Base-by-base conservation (phyloP, 2,888 invertebrate genomes). In the Aproaerema taeniolella region DNA sequence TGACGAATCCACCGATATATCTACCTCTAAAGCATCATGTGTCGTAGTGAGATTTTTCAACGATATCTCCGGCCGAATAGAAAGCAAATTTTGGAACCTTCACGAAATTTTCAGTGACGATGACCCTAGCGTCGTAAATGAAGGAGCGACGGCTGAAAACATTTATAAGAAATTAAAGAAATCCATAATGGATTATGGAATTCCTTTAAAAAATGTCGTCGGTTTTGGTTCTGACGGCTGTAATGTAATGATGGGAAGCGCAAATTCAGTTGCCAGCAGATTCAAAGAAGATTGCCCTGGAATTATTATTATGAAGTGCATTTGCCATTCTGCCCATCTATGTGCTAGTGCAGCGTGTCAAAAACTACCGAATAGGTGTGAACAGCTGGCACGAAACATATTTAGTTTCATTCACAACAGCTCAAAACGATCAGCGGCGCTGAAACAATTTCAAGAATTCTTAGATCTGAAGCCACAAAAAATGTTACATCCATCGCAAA, bases 141-240 rank as follows among this genome's bases (percentile, higher is more conserved):
- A 7, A 6, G 7, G 5, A 20, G 20, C 20, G 7, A 20, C 20
- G 7, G 20, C 20, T n/a, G n/a, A n/a, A n/a, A n/a, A n/a, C 5
- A 6, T 34, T 3, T 34, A 34, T 13, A 12, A 9, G 2, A 13
- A 3, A 13, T 1, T 37, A 9, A 11, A 17, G 3, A 9, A 30
- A 11, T 25, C 10, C 2, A 12, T 37, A 14, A 2, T 9, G 6
- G 20, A 16, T 2, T 8, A 10, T 4, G 9, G 17, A 12, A 17
- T 37, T 8, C 37, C 37, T 3, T 9, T 12, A 1, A 29, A n/a
- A 26, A 58, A 65, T 32, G 42, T 65, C 10, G 51, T 68, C n/a
- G 65, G 67, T 8, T 66, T 67, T 49, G 62, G 46, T 1, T 56
- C 62, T 4, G 62, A 67, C 45, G 62, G 61, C 0, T 56, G 55